Evolutionary conservation across 1,140 invertebrate genomes (phyloP).

Genomic region (Pseudomyrmex sp.): DNA sequence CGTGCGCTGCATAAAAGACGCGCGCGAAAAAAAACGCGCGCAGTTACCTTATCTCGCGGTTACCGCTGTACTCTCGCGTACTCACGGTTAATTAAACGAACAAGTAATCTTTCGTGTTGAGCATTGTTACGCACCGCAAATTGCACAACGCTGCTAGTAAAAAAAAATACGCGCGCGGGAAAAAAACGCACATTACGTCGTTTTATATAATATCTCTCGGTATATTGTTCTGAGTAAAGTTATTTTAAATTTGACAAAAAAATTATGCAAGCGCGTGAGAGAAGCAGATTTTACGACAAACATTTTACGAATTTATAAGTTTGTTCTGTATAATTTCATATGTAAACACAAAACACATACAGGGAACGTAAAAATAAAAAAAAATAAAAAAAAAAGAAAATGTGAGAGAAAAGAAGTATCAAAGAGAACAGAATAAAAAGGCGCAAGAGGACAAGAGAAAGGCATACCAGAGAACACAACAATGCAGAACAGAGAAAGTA

Average conservation of each 20-base stretch:
- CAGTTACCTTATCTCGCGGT: conserved; percentile 39
- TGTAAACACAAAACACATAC: background rate
- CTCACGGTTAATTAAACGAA: conserved; percentile 45
- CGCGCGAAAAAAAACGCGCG: background rate
- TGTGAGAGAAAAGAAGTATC: background rate
- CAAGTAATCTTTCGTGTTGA: conserved; percentile 12
- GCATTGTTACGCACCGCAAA: background rate
- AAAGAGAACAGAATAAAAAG: background rate
- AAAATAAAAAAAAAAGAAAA: background rate
- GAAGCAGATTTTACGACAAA: background rate
- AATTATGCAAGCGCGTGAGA: background rate
- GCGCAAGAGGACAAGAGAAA: background rate
- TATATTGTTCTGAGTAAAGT: background rate
- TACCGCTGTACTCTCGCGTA: conserved; percentile 21
- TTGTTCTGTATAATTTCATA: no score
- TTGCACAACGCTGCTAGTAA: conserved; percentile 10
- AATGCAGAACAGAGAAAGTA: background rate
- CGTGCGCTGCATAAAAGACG: conserved; percentile 45
- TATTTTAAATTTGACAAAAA: background rate
- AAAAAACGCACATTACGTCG: background rate
- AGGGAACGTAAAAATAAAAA: background rate
- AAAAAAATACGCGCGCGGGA: background rate
- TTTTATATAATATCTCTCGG: background rate
- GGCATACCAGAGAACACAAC: background rate
- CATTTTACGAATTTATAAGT: no score